phyloP scores from a whole-genome alignment of 2,797 vertebrate species.

The Pristis pectinata region DNA sequence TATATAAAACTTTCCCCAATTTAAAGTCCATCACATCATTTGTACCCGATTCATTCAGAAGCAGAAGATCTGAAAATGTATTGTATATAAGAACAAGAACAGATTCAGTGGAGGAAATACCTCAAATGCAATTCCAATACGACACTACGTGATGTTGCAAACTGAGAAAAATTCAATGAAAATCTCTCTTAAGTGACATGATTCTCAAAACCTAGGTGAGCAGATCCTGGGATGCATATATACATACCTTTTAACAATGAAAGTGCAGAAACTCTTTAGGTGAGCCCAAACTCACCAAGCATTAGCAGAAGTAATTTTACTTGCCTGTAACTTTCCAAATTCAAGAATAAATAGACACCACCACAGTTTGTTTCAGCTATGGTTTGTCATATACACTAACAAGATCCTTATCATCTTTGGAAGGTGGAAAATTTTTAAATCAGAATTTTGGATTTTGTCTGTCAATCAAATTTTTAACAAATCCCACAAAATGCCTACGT shows the following conservation, averaged over 20 bases:
- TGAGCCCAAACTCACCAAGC: not conserved
- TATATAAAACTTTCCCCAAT: not conserved
- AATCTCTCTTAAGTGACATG: not conserved
- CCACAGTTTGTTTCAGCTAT: not conserved
- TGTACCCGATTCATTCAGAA: not conserved
- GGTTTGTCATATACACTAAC: not conserved
- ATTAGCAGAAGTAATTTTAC: no score
- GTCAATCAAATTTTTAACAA: not conserved
- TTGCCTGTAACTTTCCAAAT: not conserved
- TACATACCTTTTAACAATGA: not conserved
- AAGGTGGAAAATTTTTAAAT: not conserved
- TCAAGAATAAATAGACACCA: not conserved
- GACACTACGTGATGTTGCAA: not conserved
- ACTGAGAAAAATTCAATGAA: not conserved
- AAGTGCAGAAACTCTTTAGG: not conserved
- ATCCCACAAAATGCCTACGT: not conserved
- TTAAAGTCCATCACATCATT: not conserved
- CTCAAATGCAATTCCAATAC: not conserved
- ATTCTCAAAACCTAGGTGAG: not conserved
- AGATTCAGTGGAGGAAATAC: not conserved
- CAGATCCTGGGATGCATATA: not conserved
- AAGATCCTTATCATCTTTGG: not conserved
- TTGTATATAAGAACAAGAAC: not conserved
- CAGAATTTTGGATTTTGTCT: not conserved
- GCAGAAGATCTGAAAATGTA: not conserved